A percentile compares a stretch with the other conserved stretches of the same genome.
phyloP scores from a whole-genome alignment of 2,797 vertebrate genomes.

The Morelia viridis region DNA sequence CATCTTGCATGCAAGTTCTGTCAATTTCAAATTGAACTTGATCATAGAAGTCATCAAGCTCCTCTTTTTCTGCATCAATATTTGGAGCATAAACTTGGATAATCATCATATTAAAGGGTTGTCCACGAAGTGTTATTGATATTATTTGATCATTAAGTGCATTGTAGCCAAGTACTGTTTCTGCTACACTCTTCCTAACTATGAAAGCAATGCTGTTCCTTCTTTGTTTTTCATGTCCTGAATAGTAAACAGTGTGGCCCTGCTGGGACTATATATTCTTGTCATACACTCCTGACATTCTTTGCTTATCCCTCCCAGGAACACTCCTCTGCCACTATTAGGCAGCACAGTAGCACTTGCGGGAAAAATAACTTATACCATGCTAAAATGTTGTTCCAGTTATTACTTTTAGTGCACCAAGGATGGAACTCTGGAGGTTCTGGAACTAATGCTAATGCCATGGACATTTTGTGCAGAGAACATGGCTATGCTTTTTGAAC shows the following conservation, averaged over 20 bases:
- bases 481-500: slow-evolving; percentile 47
- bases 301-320: background rate
- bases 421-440: background rate
- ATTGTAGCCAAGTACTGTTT: background rate
- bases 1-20: background rate
- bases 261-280: background rate
- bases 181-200: background rate
- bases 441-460: slow-evolving; percentile 31
- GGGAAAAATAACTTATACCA: background rate
- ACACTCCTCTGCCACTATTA: background rate
- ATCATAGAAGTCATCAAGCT: background rate
- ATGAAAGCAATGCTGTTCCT: background rate
- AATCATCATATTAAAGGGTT: background rate
- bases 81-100: background rate
- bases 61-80: background rate
- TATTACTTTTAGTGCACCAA: slow-evolving; percentile 2
- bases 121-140: background rate
- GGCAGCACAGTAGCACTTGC: background rate
- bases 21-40: background rate
- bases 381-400: background rate
- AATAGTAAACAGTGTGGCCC: background rate
- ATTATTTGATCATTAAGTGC: background rate
- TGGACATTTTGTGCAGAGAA: slow-evolving; percentile 21
- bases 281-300: background rate
- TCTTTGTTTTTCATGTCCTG: background rate